Evolutionary conservation across 2,113 vertebrate species (phyloP), one percentile per base, ranked within the genome.

Genomic region (Proteles cristata): DNA sequence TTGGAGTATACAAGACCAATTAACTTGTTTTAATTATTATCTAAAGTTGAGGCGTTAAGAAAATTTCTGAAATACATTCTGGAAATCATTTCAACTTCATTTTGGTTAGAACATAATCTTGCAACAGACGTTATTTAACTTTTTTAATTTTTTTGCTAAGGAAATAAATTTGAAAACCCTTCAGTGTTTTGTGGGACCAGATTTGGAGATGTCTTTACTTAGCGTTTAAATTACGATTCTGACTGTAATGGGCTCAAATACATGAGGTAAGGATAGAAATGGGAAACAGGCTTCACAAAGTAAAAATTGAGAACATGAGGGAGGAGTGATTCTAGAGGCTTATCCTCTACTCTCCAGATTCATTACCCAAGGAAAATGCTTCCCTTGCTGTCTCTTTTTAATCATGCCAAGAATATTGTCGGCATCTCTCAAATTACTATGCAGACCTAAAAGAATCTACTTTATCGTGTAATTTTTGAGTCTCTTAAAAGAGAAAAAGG

Each of bases 361-460:
- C 12, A 33, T 39, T 16, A 45, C 12, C 2, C 1, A 48, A 33
- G n/a, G 2, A 77, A 23, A 79, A 35, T 16, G 1, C 0, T 53
- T 50, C 43, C 31, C 23, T 90, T 81, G 8, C 5, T 53, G 1
- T 73, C 21, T 35, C 65, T 85, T 95, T 63, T 66, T 6, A 85
- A 26, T 83, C 7, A 17, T 26, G 28, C 19, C 11, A 71, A 45
- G 94, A 85, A 5, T 21, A 87, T 92, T 93, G 21, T 87, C 88
- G 74, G 39, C 93, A 48, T 65, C 61, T 84, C 69, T 98, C 92
- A 91, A 86, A 87, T 97, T 96, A 95, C 92, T 96, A 33, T 97
- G 63, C 39, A 76, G 35, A 97, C 97, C 97, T 91, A 97, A 92
- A 90, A 98, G 83, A 96, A 97, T 97, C 39, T 90, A 81, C 97